Conservation (phyloP, 2,888 invertebrate species). For the Lithophane semibrunnea region DNA sequence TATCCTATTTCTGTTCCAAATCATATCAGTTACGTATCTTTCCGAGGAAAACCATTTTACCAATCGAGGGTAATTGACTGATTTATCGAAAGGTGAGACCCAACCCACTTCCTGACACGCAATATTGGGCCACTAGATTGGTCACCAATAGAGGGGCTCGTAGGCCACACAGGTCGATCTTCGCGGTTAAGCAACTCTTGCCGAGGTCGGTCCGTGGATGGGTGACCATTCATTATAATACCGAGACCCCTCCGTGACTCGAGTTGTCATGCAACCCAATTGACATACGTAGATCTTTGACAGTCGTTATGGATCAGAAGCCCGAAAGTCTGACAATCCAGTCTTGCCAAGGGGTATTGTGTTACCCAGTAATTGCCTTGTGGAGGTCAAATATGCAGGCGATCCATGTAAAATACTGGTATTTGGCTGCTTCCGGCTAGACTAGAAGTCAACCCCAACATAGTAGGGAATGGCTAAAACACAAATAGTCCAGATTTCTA, state of each 20-base stretch:
- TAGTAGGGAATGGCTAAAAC: no score
- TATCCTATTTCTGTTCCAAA: conserved; percentile 35
- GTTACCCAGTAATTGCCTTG: not conserved
- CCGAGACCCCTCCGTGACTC: not conserved
- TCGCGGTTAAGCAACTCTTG: not conserved
- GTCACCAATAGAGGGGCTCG: conserved; percentile 4
- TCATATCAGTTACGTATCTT: conserved; percentile 51
- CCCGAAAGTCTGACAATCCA: not conserved
- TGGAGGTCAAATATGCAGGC: no score
- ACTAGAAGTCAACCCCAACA: no score
- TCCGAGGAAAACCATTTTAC: conserved; percentile 54
- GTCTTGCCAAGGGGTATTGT: not conserved
- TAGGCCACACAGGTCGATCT: not conserved
- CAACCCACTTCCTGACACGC: conserved; percentile 48
- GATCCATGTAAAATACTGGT: not conserved
- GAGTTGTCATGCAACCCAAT: no score
- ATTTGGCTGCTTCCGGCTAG: not conserved
- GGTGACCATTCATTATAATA: not conserved
- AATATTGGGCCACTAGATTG: conserved; percentile 44
- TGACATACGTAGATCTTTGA: not conserved
- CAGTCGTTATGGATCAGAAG: not conserved
- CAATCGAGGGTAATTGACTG: conserved; percentile 60
- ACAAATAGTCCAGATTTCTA: not conserved
- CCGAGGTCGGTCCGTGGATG: not conserved
- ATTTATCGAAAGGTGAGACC: conserved; percentile 55